Percentiles rank a stretch among this genome's conserved stretches.
These are phyloP conservation scores for Dendrolimus punctatus DNA, from an alignment of 1,140 invertebrate species.

Conservation along the genomic window DNA sequence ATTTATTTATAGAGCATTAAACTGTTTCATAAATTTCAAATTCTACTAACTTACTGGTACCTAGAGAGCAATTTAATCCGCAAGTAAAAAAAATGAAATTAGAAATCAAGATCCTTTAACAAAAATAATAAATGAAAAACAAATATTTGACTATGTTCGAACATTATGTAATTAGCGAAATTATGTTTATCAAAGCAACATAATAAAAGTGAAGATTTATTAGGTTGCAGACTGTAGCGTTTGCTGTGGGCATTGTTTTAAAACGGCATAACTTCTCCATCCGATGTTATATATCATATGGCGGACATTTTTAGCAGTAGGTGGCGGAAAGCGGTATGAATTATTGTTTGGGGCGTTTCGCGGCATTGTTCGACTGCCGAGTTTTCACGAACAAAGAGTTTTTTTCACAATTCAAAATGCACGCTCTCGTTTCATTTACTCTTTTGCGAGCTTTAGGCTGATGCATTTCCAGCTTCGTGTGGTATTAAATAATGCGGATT, in stretches of 20 bases:
- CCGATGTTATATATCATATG: constrained; percentile 65
- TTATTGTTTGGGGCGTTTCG: constrained; percentile 65
- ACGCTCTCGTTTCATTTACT: constrained; percentile 68
- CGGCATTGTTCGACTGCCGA: constrained; percentile 53
- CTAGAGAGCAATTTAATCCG: no score
- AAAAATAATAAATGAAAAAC: no score
- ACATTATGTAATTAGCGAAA: no score
- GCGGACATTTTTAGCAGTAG: constrained; percentile 70
- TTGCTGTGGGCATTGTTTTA: constrained; percentile 39
- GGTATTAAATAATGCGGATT: constrained; percentile 60
- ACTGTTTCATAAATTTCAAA: no score
- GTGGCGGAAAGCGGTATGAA: constrained; percentile 68
- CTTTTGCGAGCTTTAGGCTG: constrained; percentile 60
- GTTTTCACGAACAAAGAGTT: constrained; percentile 62
- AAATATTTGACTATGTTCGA: no score
- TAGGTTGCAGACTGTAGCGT: constrained; percentile 34
- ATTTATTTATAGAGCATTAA: no score
- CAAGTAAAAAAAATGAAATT: no score
- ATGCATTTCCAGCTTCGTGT: constrained; percentile 58
- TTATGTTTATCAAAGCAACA: constrained; percentile 17
- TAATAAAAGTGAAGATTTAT: constrained; percentile 44
- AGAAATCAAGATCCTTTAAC: no score
- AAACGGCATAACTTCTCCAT: constrained; percentile 65
- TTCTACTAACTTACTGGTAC: no score
- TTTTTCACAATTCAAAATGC: constrained; percentile 67